Evolutionary conservation across 2,113 vertebrate genomes (phyloP).

Genomic region (Nibea coibor): DNA sequence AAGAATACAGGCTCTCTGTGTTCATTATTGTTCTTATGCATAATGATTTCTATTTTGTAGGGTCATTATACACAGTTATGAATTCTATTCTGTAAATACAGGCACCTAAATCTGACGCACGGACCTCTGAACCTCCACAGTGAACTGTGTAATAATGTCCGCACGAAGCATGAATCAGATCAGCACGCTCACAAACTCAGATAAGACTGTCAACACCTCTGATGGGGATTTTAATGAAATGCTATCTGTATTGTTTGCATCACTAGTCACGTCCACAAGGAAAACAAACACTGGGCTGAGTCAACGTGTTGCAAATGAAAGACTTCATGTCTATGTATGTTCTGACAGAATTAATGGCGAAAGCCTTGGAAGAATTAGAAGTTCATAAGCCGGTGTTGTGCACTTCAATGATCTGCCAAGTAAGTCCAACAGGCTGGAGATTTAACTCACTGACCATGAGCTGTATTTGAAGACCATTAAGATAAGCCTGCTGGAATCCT

Average conservation of each 20-base stretch:
- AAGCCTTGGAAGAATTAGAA: slow-evolving; percentile 40
- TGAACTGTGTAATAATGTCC: not conserved
- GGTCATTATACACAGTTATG: too few species aligned
- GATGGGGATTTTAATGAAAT: slow-evolving; percentile 53
- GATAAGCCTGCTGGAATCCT: slow-evolving; percentile 37
- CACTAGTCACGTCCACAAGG: not conserved
- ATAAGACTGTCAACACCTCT: slow-evolving; percentile 22
- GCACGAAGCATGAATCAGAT: not conserved
- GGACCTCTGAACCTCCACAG: not conserved
- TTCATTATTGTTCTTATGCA: too few species aligned
- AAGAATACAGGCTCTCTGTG: too few species aligned
- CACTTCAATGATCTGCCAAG: slow-evolving; percentile 23
- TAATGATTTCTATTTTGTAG: too few species aligned
- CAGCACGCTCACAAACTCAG: slow-evolving; percentile 11
- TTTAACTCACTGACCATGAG: slow-evolving; percentile 38
- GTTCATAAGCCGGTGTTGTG: slow-evolving; percentile 42
- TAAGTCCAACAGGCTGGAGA: slow-evolving; percentile 30
- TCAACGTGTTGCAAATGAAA: slow-evolving; percentile 34
- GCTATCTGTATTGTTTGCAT: slow-evolving; percentile 45
- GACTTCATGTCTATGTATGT: slow-evolving; percentile 1
- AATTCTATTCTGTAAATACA: too few species aligned
- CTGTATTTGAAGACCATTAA: slow-evolving; percentile 51
- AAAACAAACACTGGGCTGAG: slow-evolving; percentile 31
- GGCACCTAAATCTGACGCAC: too few species aligned
- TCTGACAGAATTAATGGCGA: slow-evolving; percentile 34